These are phyloP conservation scores for Zaprionus ghesquierei DNA, from an alignment of 1,140 invertebrate species.

Conservation along the genomic window DNA sequence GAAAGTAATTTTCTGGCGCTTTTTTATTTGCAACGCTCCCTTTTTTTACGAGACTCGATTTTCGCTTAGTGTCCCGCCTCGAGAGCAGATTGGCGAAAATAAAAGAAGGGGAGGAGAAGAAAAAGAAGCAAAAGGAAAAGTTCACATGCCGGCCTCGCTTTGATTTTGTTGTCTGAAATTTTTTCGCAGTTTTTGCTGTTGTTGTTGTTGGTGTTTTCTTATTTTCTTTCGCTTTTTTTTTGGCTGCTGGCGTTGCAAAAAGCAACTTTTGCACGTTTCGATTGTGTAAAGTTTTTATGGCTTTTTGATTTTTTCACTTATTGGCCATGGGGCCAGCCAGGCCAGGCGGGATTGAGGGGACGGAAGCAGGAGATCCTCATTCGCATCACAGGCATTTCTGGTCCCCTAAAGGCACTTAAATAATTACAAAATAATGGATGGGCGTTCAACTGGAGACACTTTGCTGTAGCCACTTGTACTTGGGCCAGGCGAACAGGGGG, in stretches of 20 bases:
- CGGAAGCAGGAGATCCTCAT: background rate
- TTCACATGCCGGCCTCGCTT: constrained; percentile 73
- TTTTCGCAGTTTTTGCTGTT: constrained; percentile 29
- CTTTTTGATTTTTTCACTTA: constrained; percentile 82
- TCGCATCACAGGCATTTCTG: background rate
- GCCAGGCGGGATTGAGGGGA: background rate
- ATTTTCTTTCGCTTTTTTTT: constrained; percentile 41
- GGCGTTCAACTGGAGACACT: constrained; percentile 45
- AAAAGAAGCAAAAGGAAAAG: constrained; percentile 33
- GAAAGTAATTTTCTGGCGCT: constrained; percentile 77
- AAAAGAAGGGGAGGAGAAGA: constrained; percentile 18
- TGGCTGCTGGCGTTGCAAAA: constrained; percentile 71
- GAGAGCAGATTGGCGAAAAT: constrained; percentile 21
- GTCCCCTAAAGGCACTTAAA: constrained; percentile 68
- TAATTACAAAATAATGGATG: constrained; percentile 78
- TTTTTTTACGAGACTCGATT: constrained; percentile 70
- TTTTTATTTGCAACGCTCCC: constrained; percentile 65
- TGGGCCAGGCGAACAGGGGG: background rate
- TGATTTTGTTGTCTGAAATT: constrained; percentile 72
- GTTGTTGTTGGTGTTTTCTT: constrained; percentile 31
- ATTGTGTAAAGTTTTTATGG: constrained; percentile 82
- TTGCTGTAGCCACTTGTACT: constrained; percentile 37
- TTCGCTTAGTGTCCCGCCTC: constrained; percentile 35
- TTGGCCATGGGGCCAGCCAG: constrained; percentile 38
- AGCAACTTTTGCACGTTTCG: constrained; percentile 81